These are phyloP conservation scores for Anoplophora glabripennis DNA, from an alignment of 1,140 invertebrate genomes.

Conservation along the genomic window DNA sequence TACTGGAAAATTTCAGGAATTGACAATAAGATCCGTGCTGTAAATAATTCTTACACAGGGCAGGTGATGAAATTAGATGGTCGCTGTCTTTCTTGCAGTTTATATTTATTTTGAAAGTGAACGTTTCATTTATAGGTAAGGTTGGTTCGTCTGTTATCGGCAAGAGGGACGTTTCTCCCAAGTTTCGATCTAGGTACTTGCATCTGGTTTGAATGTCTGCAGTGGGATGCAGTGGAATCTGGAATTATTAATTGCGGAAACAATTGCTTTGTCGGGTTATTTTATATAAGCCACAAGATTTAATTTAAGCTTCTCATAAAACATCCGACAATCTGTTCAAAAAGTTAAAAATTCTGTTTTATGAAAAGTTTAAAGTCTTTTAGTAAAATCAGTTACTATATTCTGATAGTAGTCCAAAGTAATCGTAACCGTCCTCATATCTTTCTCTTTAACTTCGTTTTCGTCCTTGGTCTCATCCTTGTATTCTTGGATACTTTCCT, in stretches of 20 bases:
- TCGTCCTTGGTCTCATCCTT: no score
- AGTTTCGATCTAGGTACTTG: conserved; percentile 15
- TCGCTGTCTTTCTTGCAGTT: conserved; percentile 24
- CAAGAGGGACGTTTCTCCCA: conserved; percentile 18
- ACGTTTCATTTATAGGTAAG: conserved; percentile 13
- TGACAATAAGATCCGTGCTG: neutral
- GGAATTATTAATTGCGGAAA: conserved; percentile 7
- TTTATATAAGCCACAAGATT: neutral
- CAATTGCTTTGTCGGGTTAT: conserved; percentile 5
- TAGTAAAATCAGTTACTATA: conserved; percentile 1
- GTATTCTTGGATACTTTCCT: no score
- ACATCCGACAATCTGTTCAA: no score
- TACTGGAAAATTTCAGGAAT: conserved; percentile 10
- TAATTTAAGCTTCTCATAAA: neutral
- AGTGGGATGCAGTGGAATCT: conserved; percentile 23
- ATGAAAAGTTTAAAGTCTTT: neutral
- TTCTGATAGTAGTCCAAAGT: neutral
- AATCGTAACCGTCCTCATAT: neutral
- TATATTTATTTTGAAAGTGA: conserved; percentile 23
- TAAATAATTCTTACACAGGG: neutral
- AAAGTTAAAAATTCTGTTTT: neutral
- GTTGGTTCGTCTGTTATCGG: conserved; percentile 24
- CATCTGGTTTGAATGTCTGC: conserved; percentile 23
- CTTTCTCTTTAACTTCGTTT: neutral
- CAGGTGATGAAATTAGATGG: conserved; percentile 16